phyloP scores from a whole-genome alignment of 2,113 vertebrate species.

The Cariama cristata region DNA sequence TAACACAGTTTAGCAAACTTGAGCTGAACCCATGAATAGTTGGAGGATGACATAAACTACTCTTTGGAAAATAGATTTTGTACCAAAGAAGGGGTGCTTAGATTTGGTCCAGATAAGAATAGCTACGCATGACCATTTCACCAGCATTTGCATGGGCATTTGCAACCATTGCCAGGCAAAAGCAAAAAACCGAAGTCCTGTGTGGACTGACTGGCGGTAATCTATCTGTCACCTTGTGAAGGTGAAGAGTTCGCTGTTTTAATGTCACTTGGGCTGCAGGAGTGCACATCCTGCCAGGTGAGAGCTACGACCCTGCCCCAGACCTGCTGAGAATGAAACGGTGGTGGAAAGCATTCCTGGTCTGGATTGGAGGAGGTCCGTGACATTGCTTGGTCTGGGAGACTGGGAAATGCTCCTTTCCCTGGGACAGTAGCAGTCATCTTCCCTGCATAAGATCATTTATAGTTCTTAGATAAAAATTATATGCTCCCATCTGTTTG shows the following conservation, averaged over 20 bases:
- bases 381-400: neutral
- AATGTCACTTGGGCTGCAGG: neutral
- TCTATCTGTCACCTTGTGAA: neutral
- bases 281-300: neutral
- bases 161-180: neutral
- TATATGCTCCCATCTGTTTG: neutral
- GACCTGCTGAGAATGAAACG: neutral
- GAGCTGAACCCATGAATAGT: neutral
- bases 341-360: neutral
- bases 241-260: neutral
- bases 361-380: neutral
- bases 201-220: neutral
- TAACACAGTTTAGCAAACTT: neutral
- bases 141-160: neutral
- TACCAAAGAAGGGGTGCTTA: neutral
- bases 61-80: neutral
- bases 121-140: neutral
- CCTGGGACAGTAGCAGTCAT: neutral
- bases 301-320: neutral
- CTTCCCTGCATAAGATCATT: neutral
- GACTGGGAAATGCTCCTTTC: neutral
- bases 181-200: neutral
- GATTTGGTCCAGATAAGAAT: constrained; percentile 9
- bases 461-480: neutral
- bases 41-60: neutral